Conservation (phyloP, 2,113 vertebrate genomes). For the Prunella fulvescens region DNA sequence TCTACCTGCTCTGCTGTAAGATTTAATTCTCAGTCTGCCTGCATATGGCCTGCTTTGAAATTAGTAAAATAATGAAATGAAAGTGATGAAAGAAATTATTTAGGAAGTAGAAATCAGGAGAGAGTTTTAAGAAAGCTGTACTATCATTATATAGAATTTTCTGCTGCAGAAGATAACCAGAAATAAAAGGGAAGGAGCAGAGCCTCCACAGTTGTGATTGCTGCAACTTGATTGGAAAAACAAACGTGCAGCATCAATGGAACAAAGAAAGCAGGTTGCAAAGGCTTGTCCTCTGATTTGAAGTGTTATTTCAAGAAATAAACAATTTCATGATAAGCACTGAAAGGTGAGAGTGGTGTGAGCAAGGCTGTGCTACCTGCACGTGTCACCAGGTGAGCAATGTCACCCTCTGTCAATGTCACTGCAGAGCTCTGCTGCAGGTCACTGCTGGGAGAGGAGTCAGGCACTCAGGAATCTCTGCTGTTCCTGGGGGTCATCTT, state of each 20-base stretch:
- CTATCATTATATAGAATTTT: neutral
- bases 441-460: too few relatives aligned
- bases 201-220: neutral
- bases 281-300: neutral
- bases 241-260: neutral
- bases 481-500: neutral
- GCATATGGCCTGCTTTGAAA: neutral
- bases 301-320: neutral
- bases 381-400: rapidly evolving
- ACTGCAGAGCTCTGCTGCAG: neutral
- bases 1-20: neutral
- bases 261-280: neutral
- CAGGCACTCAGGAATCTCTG: neutral
- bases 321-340: neutral
- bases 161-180: neutral
- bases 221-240: neutral
- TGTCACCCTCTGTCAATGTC: neutral
- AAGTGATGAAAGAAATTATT: neutral
- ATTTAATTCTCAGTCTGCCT: neutral
- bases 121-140: neutral
- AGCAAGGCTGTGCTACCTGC: neutral
- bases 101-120: neutral
- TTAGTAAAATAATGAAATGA: neutral
- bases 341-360: neutral
- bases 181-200: neutral